These are phyloP conservation scores for Seira sanloemensis DNA, from an alignment of 2,888 invertebrate species.

Conservation along the genomic window DNA sequence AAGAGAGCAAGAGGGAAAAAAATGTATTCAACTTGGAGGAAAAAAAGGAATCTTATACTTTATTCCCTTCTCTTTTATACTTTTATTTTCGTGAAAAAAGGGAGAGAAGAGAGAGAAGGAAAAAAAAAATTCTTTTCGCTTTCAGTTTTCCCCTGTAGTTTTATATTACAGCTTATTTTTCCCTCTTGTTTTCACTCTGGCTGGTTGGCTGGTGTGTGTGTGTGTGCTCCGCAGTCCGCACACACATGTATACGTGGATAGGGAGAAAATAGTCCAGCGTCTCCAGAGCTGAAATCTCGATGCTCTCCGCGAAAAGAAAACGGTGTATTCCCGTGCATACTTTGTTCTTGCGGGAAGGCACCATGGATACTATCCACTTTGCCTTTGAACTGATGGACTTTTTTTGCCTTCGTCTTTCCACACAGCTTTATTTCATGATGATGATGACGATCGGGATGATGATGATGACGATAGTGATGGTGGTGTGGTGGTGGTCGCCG, in stretches of 20 bases:
- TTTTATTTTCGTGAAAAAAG: neutral
- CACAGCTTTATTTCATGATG: neutral
- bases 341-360: neutral
- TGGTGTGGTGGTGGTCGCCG: neutral
- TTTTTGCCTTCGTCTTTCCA: neutral
- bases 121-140: neutral
- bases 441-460: neutral
- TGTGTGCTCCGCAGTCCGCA: no score
- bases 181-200: no score
- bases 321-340: neutral
- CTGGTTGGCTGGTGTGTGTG: no score
- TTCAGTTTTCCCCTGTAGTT: neutral
- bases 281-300: no score
- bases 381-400: neutral
- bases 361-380: neutral
- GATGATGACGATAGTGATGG: neutral
- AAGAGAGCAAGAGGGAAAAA: slow-evolving; percentile 17
- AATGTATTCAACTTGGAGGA: slow-evolving; percentile 17
- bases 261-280: neutral
- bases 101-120: neutral
- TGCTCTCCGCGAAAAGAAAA: no score
- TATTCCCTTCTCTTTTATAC: neutral
- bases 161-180: neutral
- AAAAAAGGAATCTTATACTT: neutral
- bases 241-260: no score